These are phyloP conservation scores for Oenanthe melanoleuca DNA, from an alignment of 2,113 vertebrate genomes.

Conservation along the genomic window DNA sequence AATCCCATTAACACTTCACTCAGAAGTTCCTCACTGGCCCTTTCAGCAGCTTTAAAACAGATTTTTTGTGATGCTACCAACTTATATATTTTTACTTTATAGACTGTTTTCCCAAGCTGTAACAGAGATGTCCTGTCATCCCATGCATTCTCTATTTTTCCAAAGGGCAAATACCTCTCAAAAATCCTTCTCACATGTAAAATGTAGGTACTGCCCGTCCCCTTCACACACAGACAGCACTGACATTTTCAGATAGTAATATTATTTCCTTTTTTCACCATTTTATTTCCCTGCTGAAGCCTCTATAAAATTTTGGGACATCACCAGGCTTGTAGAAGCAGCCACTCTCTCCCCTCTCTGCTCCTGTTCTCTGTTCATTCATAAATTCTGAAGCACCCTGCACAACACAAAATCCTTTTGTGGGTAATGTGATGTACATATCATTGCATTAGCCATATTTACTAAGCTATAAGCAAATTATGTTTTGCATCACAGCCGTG, in stretches of 20 bases:
- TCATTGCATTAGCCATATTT: slow-evolving; percentile 71
- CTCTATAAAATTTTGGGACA: neutral
- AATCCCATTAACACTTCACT: neutral
- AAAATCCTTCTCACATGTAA: neutral
- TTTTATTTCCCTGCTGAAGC: neutral
- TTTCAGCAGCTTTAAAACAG: neutral
- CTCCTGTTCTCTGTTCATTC: slow-evolving; percentile 24
- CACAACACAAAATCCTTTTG: slow-evolving; percentile 43
- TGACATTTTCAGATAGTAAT: neutral
- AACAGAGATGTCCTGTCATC: neutral
- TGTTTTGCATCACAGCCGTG: slow-evolving; percentile 62
- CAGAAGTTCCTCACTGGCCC: neutral
- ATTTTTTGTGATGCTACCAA: neutral
- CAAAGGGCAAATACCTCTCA: neutral
- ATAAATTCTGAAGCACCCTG: slow-evolving; percentile 30
- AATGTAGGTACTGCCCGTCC: accelerated
- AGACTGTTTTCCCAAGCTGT: neutral
- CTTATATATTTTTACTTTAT: neutral
- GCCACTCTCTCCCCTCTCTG: neutral
- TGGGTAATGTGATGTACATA: slow-evolving; percentile 27
- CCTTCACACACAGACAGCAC: neutral
- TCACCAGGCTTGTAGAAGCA: neutral
- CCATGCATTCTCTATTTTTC: neutral
- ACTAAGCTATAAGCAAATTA: slow-evolving; percentile 70
- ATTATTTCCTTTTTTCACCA: neutral